Evolutionary conservation across 2,113 vertebrate genomes (phyloP), one percentile per base, ranked within the genome.

Genomic region (Callorhinus ursinus): DNA sequence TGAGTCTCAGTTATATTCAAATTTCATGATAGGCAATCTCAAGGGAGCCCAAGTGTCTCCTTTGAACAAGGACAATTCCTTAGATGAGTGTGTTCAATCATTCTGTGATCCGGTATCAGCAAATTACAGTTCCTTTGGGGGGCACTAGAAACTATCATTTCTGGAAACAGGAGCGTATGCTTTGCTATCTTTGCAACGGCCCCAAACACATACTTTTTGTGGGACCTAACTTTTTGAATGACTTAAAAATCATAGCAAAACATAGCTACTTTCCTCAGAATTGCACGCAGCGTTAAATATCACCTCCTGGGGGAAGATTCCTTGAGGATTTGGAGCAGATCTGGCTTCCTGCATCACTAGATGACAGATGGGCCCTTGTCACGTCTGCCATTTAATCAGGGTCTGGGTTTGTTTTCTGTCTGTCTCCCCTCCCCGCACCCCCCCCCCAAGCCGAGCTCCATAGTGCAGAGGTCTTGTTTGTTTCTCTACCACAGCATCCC

Each of bases 171-270:
- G 79, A 59, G 57, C 11, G 2, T 49, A 19, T 16, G 13, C 46
- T 72, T 63, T 76, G 33, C 57, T 80, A 0, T 57, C 28, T 82
- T 55, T 21, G 7, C n/a, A 65, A n/a, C 5, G 18, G 51, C 21
- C 51, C n/a, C 33, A 74, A 39, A 74, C 22, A 28, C 19, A 31
- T 1, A 53, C 9, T 69, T 80, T 7, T 53, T 67, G 7, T 14
- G 21, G 7, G 19, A 74, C 10, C 33, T 84, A 86, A 49, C 26
- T 84, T 67, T 71, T 33, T 69, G 80, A 96, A n/a, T 71, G 61
- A 80, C 49, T 95, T 93, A 53, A 96, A 80, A 82, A 83, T 49
- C 82, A 71, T 51, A 85, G 19, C 42, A 28, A 53, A 85, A 51
- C 18, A 21, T 49, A 65, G 11, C 4, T 7, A 31, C 59, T 67